Conservation (phyloP, 2,797 vertebrate species). For the Pogoniulus pusillus region DNA sequence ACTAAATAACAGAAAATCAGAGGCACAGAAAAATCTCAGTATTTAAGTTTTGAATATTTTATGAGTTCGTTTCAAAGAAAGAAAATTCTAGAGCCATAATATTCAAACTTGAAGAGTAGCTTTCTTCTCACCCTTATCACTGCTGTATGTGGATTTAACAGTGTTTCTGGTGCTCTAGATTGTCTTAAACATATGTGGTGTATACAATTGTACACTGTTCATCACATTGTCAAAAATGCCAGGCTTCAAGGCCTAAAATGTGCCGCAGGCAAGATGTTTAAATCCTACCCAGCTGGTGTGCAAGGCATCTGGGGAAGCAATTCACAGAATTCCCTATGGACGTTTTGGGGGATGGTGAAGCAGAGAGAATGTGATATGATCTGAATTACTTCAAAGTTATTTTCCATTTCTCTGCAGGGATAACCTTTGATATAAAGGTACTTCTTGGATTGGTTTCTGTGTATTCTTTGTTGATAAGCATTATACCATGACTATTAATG, state of each 20-base stretch:
- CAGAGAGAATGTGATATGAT: not conserved
- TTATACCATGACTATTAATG: not conserved
- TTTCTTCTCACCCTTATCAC: not conserved
- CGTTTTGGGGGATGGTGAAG: not conserved
- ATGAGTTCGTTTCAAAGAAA: not conserved
- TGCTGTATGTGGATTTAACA: not conserved
- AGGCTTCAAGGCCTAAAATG: constrained; percentile 3
- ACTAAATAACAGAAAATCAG: not conserved
- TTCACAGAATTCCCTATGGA: constrained; percentile 32
- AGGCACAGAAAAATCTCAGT: not conserved
- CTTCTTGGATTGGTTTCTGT: not conserved
- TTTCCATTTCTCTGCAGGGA: not conserved
- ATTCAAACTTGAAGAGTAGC: not conserved
- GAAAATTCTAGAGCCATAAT: not conserved
- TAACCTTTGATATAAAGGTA: not conserved
- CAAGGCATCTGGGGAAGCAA: constrained; percentile 38
- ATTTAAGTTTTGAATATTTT: not conserved
- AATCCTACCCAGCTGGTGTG: constrained; percentile 48
- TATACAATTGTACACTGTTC: not conserved
- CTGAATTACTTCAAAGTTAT: constrained; percentile 18
- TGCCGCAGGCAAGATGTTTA: constrained; percentile 28
- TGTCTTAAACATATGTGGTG: not conserved
- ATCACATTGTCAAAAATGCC: constrained; percentile 18
- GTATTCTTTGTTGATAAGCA: not conserved
- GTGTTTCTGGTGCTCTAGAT: not conserved